phyloP scores from a whole-genome alignment of 2,113 vertebrate species.

The Gallinago media region DNA sequence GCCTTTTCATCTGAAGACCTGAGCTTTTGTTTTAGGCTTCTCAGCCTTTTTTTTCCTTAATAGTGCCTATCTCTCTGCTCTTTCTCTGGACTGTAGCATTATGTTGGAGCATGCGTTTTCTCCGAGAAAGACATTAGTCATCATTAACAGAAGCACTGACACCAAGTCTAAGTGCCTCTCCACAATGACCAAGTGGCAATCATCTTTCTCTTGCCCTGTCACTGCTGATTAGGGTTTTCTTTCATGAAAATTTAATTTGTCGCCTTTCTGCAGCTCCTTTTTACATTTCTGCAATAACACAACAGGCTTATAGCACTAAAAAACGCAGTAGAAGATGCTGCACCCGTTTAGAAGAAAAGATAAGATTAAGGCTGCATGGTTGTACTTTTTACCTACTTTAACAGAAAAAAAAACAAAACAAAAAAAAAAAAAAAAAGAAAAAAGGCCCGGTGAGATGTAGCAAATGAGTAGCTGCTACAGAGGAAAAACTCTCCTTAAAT shows the following conservation, averaged over 20 bases:
- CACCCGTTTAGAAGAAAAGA: background rate
- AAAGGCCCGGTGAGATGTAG: too few relatives aligned
- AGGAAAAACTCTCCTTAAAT: background rate
- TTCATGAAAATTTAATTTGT: conserved; percentile 86
- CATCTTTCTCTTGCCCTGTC: conserved; percentile 88
- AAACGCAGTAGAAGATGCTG: conserved; percentile 39
- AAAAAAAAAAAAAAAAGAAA: too few relatives aligned
- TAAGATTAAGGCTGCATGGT: background rate
- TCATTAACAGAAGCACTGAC: conserved; percentile 93
- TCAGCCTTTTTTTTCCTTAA: conserved; percentile 22
- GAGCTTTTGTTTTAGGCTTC: conserved; percentile 70
- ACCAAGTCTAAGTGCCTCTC: conserved; percentile 90
- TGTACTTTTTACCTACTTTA: conserved; percentile 29
- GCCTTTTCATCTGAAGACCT: background rate
- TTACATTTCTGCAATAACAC: conserved; percentile 51
- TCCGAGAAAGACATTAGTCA: conserved; percentile 92
- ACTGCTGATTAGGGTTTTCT: conserved; percentile 85
- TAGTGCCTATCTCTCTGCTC: background rate
- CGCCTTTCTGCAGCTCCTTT: conserved; percentile 62
- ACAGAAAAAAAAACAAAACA: background rate
- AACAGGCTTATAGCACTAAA: conserved; percentile 22
- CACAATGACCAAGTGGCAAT: conserved; percentile 90
- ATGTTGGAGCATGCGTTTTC: conserved; percentile 78
- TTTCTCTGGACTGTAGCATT: conserved; percentile 55
- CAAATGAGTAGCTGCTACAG: background rate